Base-by-base conservation (phyloP, 2,888 invertebrate genomes). In the Deilephila porcellus region DNA sequence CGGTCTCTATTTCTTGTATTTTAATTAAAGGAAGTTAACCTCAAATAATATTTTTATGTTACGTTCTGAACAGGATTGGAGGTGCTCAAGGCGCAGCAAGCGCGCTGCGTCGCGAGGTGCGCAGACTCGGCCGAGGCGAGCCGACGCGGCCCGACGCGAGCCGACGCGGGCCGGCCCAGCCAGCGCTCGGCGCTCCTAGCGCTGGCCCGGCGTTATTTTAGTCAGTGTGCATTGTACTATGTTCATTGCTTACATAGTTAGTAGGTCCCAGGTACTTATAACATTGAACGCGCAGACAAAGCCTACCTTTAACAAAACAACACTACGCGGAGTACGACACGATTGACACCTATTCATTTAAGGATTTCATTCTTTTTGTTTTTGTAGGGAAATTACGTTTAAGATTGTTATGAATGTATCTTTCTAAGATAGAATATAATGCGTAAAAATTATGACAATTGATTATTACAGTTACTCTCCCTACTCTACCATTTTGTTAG, bases 1-100 rank as follows among this genome's bases (percentile, higher is more conserved):
- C 83, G 83, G 81, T 83, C 82, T 86, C 77, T 83, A 85, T 86
- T 89, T 88, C 90, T 90, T 87, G 81, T 90, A 82, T 85, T 82
- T 80, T 83, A 86, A 84, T 83, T 83, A 79, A 85, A 84, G 80
- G 83, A 90, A 91, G 87, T 86, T 94, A 94, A 94, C 94, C 94
- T 94, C 91, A 93, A 94, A 91, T 90, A 90, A 88, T 92, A 91
- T 92, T 93, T 91, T 93, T 89, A 91, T 90, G 90, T 90, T 92
- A 91, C 90, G 89, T 88, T 89, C 88, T 89, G 91, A 88, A 89
- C 90, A 88, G 90, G 88, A 91, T 92, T 90, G 91, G 88, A 83
- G 86, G 85, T 85, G 86, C 83, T 82, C 76, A 83, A 78, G 86
- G 91, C 90, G 90, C 87, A 87, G 83, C 84, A 84, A 87, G 87